Evolutionary conservation across 2,888 invertebrate species (phyloP), one percentile per base, ranked within the genome.

Genomic region (Phytoseiulus persimilis): DNA sequence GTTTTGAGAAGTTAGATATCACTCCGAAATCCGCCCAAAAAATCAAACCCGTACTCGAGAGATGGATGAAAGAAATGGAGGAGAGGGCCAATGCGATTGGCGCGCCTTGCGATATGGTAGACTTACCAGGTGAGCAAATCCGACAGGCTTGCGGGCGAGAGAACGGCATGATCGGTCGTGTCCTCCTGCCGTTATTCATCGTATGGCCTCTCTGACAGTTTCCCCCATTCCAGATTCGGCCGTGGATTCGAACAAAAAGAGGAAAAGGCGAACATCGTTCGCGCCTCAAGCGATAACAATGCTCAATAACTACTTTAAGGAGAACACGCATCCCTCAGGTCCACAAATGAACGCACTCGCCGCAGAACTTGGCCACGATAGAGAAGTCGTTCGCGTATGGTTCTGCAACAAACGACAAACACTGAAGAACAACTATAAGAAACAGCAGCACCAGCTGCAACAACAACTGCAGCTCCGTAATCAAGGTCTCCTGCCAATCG

Each of bases 1-100:
- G 97, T 96, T 98, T 98, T 95, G 98, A 98, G 94, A 98, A 98
- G 94, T 95, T 98, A 94, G 98, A 98, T 94, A 98, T 98, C 92
- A 98, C 98, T 92, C 98, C 98, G 93, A 98, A 98, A 94, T 98
- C 98, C 95, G 98, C 98, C 92, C 97, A 98, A 94, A 98, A 98
- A 95, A 98, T 98, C 93, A 98, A 98, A 94, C 98, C 98, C 92
- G 98, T 98, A 92, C 95, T 98, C 93, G 98, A 98, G 94, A 95
- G 96, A 94, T 98, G 98, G 98, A 98, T 98, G 98, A 96, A 96
- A 93, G 98, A 98, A 94, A 98, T 98, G 90, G 98, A 98, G 94
- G 97, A 98, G 94, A 96, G 98, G 95, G 98, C 93, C 93, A 94
- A 93, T n/a, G 87, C 87, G 0, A 87, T 90, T 89, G 87, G 90